phyloP scores from a whole-genome alignment of 92 coral and sea anemone species.

The Micromussa lordhowensis region DNA sequence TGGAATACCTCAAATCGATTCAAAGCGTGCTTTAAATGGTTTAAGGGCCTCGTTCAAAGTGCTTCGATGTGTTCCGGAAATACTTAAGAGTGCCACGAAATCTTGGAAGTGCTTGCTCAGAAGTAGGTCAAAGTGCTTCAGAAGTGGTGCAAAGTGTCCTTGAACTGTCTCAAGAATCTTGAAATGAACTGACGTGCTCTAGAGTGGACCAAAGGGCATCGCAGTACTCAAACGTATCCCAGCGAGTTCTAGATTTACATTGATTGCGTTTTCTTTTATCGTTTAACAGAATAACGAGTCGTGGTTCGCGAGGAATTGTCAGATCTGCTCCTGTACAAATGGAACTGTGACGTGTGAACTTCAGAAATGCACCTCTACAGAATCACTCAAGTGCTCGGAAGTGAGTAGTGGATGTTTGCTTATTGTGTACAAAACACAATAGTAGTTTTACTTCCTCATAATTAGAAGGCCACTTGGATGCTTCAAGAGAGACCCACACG shows the following conservation, averaged over 20 bases:
- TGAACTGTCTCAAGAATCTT: not conserved
- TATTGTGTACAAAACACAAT: not conserved
- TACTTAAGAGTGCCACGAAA: not conserved
- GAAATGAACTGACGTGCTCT: not conserved
- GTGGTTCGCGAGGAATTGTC: slow-evolving; percentile 84
- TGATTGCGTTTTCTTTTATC: not conserved
- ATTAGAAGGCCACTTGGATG: too few relatives aligned
- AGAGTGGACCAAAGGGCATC: not conserved
- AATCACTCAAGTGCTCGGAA: slow-evolving; percentile 30
- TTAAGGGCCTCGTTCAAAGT: not conserved
- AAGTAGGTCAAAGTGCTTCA: not conserved
- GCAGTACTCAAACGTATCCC: not conserved
- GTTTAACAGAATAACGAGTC: slow-evolving; percentile 72
- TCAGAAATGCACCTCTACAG: slow-evolving; percentile 64
- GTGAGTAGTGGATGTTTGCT: slow-evolving; percentile 8
- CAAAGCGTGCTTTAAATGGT: not conserved
- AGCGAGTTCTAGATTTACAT: not conserved
- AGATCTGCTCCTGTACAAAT: slow-evolving; percentile 70
- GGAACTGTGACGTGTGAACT: slow-evolving; percentile 63
- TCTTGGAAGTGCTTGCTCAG: not conserved
- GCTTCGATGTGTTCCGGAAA: not conserved
- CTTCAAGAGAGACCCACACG: too few relatives aligned
- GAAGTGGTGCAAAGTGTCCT: not conserved
- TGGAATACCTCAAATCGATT: not conserved
- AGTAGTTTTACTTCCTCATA: not conserved